phyloP scores from a whole-genome alignment of 2,113 vertebrate species.

The Grantiella picta region DNA sequence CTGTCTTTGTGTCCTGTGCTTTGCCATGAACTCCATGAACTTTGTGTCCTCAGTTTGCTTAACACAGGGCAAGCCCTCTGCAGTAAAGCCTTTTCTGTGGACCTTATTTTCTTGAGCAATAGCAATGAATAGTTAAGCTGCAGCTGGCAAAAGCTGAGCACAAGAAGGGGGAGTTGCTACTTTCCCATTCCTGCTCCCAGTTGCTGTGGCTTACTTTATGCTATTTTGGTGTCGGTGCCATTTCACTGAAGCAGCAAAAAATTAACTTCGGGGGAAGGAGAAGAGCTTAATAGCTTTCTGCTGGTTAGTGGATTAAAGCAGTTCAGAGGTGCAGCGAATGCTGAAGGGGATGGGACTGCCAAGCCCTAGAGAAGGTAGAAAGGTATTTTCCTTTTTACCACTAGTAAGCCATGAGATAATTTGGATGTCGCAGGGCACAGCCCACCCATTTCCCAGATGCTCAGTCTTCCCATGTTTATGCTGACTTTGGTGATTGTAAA shows the following conservation, averaged over 20 bases:
- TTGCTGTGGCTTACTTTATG: neutral
- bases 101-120: neutral
- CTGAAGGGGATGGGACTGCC: neutral
- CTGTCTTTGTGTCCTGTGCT: neutral
- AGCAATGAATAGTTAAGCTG: conserved; percentile 5
- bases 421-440: neutral
- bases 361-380: neutral
- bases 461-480: neutral
- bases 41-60: neutral
- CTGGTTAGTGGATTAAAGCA: neutral
- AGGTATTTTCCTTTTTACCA: neutral
- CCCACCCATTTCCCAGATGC: neutral
- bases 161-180: neutral
- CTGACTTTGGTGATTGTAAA: neutral
- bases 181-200: neutral
- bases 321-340: neutral
- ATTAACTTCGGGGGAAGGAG: neutral
- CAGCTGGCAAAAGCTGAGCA: conserved; percentile 3
- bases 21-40: neutral
- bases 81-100: neutral
- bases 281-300: neutral
- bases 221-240: neutral
- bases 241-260: conserved; percentile 32
- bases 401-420: neutral
- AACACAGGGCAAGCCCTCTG: neutral